Conservation (phyloP, 2,113 vertebrate genomes). For the Misgurnus anguillicaudatus region DNA sequence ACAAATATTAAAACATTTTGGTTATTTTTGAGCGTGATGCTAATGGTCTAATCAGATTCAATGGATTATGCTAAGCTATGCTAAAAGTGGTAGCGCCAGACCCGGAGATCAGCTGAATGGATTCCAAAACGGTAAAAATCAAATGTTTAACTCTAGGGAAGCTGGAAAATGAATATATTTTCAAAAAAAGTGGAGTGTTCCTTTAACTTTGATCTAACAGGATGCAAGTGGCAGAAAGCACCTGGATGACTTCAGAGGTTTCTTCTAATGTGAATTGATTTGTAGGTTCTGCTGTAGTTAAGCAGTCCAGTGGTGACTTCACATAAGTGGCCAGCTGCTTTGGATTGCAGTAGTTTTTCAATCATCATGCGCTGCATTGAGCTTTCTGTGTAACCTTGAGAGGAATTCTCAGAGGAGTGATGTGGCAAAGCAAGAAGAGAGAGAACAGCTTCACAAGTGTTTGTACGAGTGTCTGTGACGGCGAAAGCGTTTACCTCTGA, state of each 20-base stretch:
- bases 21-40: too few relatives aligned
- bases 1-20: too few relatives aligned
- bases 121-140: too few relatives aligned
- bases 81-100: too few relatives aligned
- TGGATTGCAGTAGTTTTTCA: conserved; percentile 1
- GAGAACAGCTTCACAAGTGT: conserved; percentile 11
- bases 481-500: conserved; percentile 1
- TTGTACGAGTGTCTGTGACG: neutral
- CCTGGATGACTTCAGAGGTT: neutral
- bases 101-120: too few relatives aligned
- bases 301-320: neutral
- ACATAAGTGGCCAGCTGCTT: neutral
- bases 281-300: neutral
- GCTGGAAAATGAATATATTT: too few relatives aligned
- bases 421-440: neutral
- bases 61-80: too few relatives aligned
- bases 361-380: neutral
- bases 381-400: conserved; percentile 43
- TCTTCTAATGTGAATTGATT: conserved; percentile 17
- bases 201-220: neutral
- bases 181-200: too few relatives aligned
- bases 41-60: too few relatives aligned
- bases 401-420: conserved; percentile 44
- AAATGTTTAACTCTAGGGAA: too few relatives aligned
- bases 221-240: neutral